Evolutionary conservation across 2,888 invertebrate species (phyloP).

Genomic region (Panopea generosa): DNA sequence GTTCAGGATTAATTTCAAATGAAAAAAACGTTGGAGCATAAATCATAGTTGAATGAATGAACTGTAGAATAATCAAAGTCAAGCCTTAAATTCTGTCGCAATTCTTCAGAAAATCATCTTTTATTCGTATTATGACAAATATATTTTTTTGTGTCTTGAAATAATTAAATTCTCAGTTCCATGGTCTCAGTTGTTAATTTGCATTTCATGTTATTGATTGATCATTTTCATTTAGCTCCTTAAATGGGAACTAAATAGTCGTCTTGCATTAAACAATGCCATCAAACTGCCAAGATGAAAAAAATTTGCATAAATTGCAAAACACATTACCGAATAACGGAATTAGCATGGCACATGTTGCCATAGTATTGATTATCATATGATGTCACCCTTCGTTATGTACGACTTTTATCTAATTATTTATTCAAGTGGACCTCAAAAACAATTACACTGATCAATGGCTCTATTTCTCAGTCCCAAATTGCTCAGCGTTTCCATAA

Average conservation of each 20-base stretch:
- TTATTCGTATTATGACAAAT: no score
- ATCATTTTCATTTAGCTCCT: slow-evolving; percentile 8
- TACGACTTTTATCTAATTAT: slow-evolving; percentile 54
- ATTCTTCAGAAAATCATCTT: no score
- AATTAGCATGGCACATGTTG: slow-evolving; percentile 49
- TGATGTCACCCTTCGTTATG: slow-evolving; percentile 55
- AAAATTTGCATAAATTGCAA: slow-evolving; percentile 31
- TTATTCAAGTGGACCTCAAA: slow-evolving; percentile 63
- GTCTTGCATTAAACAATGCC: slow-evolving; percentile 33
- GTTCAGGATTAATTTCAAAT: no score
- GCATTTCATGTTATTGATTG: slow-evolving; percentile 9
- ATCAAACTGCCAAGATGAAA: slow-evolving; percentile 14
- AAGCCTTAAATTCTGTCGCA: no score
- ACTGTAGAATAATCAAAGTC: no score
- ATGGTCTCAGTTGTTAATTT: slow-evolving; percentile 10
- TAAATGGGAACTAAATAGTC: slow-evolving; percentile 27
- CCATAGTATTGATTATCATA: slow-evolving; percentile 43
- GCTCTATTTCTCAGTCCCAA: slow-evolving; percentile 34
- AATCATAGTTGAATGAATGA: no score
- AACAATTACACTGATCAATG: slow-evolving; percentile 62
- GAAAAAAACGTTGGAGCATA: no score
- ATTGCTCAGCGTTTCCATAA: slow-evolving; percentile 51
- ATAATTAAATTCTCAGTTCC: no score
- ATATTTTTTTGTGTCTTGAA: no score
- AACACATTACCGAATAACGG: slow-evolving; percentile 12